These are phyloP conservation scores for Drosophila takahashii DNA, from an alignment of 1,140 invertebrate species.

Conservation along the genomic window DNA sequence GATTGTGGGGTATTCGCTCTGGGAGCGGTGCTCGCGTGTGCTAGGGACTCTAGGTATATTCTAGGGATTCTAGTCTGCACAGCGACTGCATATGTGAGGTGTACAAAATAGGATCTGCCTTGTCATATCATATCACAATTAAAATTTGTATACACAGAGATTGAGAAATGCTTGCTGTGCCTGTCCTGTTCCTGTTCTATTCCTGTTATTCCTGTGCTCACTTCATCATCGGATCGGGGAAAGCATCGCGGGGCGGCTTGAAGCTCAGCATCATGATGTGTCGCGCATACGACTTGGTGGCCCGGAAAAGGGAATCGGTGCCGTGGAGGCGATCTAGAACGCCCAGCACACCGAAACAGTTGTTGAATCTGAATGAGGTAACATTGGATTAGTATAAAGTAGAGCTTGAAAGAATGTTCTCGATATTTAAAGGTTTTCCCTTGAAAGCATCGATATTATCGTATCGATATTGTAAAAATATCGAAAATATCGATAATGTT, in stretches of 20 bases:
- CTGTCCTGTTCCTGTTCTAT: no score
- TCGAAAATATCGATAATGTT: no score
- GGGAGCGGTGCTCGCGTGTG: slow-evolving; percentile 8
- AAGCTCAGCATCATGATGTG: slow-evolving; percentile 93
- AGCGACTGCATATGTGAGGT: slow-evolving; percentile 26
- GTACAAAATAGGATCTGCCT: slow-evolving; percentile 39
- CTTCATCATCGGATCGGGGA: slow-evolving; percentile 88
- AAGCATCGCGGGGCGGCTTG: slow-evolving; percentile 90
- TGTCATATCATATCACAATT: slow-evolving; percentile 45
- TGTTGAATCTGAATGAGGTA: slow-evolving; percentile 88
- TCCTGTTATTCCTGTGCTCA: slow-evolving; percentile 20
- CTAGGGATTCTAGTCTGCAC: slow-evolving; percentile 1
- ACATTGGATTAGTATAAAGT: background rate
- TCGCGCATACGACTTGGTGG: slow-evolving; percentile 89
- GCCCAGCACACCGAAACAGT: slow-evolving; percentile 94
- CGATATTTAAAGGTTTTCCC: no score
- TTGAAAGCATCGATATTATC: no score
- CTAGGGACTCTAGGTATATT: no score
- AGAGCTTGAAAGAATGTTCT: no score
- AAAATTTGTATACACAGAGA: slow-evolving; percentile 42
- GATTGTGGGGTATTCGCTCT: background rate
- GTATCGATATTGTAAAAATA: no score
- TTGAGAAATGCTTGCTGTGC: slow-evolving; percentile 6
- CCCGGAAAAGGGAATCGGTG: slow-evolving; percentile 92
- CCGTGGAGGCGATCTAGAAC: slow-evolving; percentile 94